phyloP scores from a whole-genome alignment of 2,888 invertebrate species.

The Cordylochernes scorpioides region DNA sequence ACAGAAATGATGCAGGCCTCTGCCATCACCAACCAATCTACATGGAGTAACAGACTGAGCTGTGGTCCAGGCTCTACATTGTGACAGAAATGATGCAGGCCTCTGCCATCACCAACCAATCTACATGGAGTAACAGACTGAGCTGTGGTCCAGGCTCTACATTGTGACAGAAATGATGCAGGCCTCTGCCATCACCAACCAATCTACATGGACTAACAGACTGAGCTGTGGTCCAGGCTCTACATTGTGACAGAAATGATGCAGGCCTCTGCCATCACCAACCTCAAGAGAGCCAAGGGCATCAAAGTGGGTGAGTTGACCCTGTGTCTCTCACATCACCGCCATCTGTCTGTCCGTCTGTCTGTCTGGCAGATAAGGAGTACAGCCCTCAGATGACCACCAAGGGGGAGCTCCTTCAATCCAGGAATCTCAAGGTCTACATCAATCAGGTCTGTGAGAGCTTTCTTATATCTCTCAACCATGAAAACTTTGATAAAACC shows the following conservation, averaged over 20 bases:
- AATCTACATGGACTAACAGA: no score
- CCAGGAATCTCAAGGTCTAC: constrained; percentile 53
- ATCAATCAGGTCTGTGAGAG: constrained; percentile 30
- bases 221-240: constrained; percentile 33
- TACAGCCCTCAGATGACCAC: constrained; percentile 30
- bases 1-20: no score
- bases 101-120: no score
- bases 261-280: constrained; percentile 73
- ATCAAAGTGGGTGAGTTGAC: constrained; percentile 27
- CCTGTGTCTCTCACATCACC: neutral
- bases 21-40: no score
- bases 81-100: no score
- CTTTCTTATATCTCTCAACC: neutral
- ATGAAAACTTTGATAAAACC: no score
- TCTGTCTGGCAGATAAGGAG: constrained; percentile 27
- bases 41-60: no score
- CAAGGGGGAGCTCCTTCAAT: constrained; percentile 45
- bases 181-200: no score
- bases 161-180: no score
- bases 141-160: no score
- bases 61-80: no score
- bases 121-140: no score
- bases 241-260: constrained; percentile 73
- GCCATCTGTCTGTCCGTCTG: neutral
- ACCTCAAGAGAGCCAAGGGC: constrained; percentile 58